These are phyloP conservation scores for Eulemur macaco DNA, from an alignment of 2,113 vertebrate species.

Conservation along the genomic window DNA sequence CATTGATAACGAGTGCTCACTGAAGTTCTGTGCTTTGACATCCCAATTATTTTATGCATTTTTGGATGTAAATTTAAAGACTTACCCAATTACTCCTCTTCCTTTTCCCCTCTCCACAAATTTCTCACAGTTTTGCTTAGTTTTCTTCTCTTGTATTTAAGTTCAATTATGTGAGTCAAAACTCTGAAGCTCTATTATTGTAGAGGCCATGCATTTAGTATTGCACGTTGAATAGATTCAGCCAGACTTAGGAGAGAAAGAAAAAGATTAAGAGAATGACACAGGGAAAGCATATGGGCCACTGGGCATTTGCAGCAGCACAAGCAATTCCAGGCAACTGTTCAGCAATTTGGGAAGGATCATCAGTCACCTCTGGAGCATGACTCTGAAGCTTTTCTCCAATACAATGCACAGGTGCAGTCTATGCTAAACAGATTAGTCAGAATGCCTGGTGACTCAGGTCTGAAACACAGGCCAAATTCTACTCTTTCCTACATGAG, in stretches of 20 bases:
- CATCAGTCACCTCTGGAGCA: neutral
- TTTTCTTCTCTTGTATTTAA: slow-evolving; percentile 6
- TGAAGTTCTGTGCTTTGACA: neutral
- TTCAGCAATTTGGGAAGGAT: neutral
- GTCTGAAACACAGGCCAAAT: neutral
- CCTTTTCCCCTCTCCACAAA: neutral
- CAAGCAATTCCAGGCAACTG: neutral
- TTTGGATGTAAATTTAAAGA: neutral
- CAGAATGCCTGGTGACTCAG: neutral
- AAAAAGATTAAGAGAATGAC: neutral
- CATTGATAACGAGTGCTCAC: neutral
- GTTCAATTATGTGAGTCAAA: neutral
- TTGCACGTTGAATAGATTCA: neutral
- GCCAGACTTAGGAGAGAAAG: neutral
- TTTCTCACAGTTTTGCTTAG: neutral
- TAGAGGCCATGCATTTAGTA: neutral
- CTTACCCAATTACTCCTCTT: neutral
- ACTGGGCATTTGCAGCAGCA: neutral
- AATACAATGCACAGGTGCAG: neutral
- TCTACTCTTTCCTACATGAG: neutral
- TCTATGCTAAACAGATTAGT: slow-evolving; percentile 1
- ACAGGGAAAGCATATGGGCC: neutral
- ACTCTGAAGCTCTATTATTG: neutral
- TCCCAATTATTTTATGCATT: neutral
- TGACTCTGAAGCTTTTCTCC: neutral